Percentiles rank a stretch among this genome's conserved stretches.
phyloP scores from a whole-genome alignment of 1,140 invertebrate species.

The Hesperophylax magnus region DNA sequence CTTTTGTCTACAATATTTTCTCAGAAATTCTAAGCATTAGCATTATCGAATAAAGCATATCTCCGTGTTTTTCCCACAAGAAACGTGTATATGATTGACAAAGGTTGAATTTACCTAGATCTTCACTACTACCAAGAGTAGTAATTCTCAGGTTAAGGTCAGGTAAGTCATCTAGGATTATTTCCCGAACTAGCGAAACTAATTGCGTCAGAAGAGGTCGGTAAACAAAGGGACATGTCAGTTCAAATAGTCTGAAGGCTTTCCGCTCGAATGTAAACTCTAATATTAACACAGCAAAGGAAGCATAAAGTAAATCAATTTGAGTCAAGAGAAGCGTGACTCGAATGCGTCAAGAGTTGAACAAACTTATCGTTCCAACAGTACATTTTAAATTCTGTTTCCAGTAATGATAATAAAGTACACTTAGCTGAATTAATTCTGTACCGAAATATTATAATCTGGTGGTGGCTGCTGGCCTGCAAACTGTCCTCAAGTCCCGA shows the following conservation, averaged over 20 bases:
- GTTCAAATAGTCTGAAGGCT: background rate
- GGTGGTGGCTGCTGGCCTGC: background rate
- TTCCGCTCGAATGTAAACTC: background rate
- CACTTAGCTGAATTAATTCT: background rate
- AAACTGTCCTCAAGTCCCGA: background rate
- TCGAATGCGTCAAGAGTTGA: background rate
- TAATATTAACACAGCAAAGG: background rate
- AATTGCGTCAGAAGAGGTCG: background rate
- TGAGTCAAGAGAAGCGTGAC: background rate
- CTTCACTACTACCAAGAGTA: no score
- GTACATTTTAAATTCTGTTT: background rate
- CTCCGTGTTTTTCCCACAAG: no score
- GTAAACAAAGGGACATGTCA: slow-evolving; percentile 9
- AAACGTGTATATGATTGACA: no score
- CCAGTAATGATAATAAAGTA: background rate
- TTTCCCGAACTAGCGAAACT: background rate
- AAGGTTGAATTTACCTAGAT: no score
- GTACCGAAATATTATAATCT: background rate
- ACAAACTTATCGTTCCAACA: background rate
- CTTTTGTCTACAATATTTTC: no score
- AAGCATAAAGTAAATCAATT: slow-evolving; percentile 30
- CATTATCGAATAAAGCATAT: no score
- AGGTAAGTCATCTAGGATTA: slow-evolving; percentile 8
- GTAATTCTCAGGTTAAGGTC: background rate
- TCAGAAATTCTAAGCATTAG: no score